phyloP scores from a whole-genome alignment of 2,797 vertebrate genomes.

The Danio choprae region DNA sequence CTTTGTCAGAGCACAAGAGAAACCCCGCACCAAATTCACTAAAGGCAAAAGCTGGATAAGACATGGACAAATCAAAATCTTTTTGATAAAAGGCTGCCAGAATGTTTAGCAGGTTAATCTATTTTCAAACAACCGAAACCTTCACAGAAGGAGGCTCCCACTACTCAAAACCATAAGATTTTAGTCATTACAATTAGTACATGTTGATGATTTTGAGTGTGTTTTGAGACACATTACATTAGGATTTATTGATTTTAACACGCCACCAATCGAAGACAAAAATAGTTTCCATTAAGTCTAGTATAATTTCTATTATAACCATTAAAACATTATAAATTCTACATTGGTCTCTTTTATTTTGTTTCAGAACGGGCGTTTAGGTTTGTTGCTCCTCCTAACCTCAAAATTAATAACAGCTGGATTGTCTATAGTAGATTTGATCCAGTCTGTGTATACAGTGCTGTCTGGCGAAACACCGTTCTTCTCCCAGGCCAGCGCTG shows the following conservation, averaged over 20 bases:
- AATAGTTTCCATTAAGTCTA: too few relatives aligned
- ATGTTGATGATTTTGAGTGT: too few relatives aligned
- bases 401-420: constrained; percentile 83
- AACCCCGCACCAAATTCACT: constrained; percentile 81
- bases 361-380: background rate
- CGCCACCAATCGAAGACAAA: too few relatives aligned
- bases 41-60: constrained; percentile 81
- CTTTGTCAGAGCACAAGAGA: constrained; percentile 89
- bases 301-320: too few relatives aligned
- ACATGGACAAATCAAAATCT: constrained; percentile 31
- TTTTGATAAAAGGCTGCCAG: background rate
- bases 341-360: too few relatives aligned
- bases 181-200: too few relatives aligned
- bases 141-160: too few relatives aligned
- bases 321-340: too few relatives aligned
- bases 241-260: too few relatives aligned
- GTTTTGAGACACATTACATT: too few relatives aligned
- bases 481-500: constrained; percentile 85
- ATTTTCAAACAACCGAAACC: background rate
- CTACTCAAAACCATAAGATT: too few relatives aligned
- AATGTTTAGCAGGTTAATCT: background rate
- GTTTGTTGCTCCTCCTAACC: constrained; percentile 70
- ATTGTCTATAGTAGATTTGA: constrained; percentile 86
- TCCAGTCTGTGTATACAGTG: constrained; percentile 81
- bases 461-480: constrained; percentile 72